phyloP scores from a whole-genome alignment of 2,888 invertebrate genomes.

The Hemistola chrysoprasaria region DNA sequence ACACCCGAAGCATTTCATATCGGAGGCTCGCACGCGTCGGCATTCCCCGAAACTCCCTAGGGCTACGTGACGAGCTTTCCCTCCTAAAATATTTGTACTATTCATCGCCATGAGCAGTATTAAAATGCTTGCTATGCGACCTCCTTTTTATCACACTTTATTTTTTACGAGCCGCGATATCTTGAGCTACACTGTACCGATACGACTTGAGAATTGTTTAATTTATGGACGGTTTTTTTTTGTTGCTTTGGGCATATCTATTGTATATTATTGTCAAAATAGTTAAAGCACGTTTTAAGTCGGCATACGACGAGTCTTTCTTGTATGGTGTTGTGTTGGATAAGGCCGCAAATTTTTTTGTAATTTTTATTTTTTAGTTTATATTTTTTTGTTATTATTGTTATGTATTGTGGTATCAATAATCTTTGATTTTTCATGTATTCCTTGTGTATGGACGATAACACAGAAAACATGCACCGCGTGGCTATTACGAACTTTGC shows the following conservation, averaged over 20 bases:
- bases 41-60: constrained; percentile 63
- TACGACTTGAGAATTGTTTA: constrained; percentile 17
- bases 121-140: constrained; percentile 61
- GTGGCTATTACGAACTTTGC: no score
- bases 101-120: constrained; percentile 65
- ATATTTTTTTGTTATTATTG: no score
- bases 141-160: constrained; percentile 39
- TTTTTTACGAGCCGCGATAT: constrained; percentile 28
- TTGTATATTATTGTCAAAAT: no score
- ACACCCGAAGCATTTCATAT: constrained; percentile 63
- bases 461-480: no score
- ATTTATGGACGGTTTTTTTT: constrained; percentile 9
- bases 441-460: no score
- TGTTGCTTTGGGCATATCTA: neutral
- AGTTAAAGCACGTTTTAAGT: no score
- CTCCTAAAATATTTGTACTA: constrained; percentile 73
- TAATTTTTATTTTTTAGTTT: no score
- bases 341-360: no score
- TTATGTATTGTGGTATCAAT: no score
- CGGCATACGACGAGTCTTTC: no score
- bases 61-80: constrained; percentile 68
- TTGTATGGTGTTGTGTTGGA: no score
- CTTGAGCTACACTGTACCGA: constrained; percentile 17
- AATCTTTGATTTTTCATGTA: no score
- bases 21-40: constrained; percentile 63